Conservation (phyloP, 1,140 invertebrate species). For the Aphelinus certus region DNA sequence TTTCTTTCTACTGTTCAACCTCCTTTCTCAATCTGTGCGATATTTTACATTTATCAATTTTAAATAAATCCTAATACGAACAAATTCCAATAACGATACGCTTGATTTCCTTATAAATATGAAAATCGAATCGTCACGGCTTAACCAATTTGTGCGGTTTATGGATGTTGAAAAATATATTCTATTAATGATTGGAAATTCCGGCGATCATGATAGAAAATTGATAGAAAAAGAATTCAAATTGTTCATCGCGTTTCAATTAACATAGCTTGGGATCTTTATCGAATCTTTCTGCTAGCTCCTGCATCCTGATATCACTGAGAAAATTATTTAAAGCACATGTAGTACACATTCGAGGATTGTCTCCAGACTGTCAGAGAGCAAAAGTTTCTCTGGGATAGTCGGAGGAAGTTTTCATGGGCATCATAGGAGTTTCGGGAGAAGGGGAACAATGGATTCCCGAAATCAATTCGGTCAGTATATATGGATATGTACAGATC, state of each 20-base stretch:
- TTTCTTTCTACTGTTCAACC: too few relatives aligned
- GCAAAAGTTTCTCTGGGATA: slow-evolving; percentile 25
- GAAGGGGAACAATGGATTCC: slow-evolving; percentile 38
- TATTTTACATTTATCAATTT: too few relatives aligned
- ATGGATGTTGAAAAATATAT: too few relatives aligned
- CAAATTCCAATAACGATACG: too few relatives aligned
- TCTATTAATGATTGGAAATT: neutral
- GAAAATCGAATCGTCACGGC: too few relatives aligned
- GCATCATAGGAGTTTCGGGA: slow-evolving; percentile 19
- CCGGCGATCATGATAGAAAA: neutral
- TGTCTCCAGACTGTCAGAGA: slow-evolving; percentile 15
- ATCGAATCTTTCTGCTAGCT: neutral
- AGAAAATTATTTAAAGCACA: slow-evolving; percentile 38
- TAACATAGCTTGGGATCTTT: slow-evolving; percentile 18
- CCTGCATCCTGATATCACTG: neutral
- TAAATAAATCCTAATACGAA: too few relatives aligned
- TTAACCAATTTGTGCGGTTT: too few relatives aligned
- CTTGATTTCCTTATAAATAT: too few relatives aligned
- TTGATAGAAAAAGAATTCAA: neutral
- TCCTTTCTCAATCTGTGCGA: too few relatives aligned
- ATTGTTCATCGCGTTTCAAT: slow-evolving; percentile 7
- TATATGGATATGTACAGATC: slow-evolving; percentile 42
- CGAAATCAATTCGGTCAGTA: slow-evolving; percentile 47
- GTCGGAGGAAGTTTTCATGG: slow-evolving; percentile 33
- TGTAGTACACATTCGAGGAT: slow-evolving; percentile 35